Evolutionary conservation across 2,888 invertebrate species (phyloP).

Genomic region (Mamestra brassicae): DNA sequence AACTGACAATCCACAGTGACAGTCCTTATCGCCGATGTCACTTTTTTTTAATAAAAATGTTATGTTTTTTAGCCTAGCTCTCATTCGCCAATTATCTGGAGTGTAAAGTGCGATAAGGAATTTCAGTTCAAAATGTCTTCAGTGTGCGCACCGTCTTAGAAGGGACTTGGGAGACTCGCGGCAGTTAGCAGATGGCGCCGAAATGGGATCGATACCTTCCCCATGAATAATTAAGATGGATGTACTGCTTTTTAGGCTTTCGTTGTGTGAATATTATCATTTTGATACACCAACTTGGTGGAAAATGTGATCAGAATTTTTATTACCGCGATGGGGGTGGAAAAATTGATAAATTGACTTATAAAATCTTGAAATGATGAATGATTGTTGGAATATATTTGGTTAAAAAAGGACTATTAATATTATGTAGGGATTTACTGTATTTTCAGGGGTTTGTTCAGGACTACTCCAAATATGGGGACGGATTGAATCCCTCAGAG

Average conservation of each 20-base stretch:
- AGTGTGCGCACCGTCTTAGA: constrained; percentile 25
- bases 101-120: background rate
- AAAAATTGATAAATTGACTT: background rate
- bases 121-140: background rate
- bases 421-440: background rate
- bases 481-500: background rate
- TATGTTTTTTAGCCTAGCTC: background rate
- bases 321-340: background rate
- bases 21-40: no score
- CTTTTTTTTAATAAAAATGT: no score
- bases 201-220: constrained; percentile 78
- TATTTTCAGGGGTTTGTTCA: background rate
- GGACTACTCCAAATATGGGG: background rate
- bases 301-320: constrained; percentile 12
- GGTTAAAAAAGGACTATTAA: background rate
- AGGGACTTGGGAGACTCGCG: constrained; percentile 62
- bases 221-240: constrained; percentile 86
- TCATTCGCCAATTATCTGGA: background rate
- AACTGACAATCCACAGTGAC: no score
- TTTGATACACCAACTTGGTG: constrained; percentile 23
- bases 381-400: background rate
- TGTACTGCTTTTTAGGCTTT: constrained; percentile 77
- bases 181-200: constrained; percentile 74
- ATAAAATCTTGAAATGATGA: background rate
- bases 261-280: constrained; percentile 51